These are phyloP conservation scores for Nomada goodeniana DNA, from an alignment of 2,888 invertebrate species.

Conservation along the genomic window DNA sequence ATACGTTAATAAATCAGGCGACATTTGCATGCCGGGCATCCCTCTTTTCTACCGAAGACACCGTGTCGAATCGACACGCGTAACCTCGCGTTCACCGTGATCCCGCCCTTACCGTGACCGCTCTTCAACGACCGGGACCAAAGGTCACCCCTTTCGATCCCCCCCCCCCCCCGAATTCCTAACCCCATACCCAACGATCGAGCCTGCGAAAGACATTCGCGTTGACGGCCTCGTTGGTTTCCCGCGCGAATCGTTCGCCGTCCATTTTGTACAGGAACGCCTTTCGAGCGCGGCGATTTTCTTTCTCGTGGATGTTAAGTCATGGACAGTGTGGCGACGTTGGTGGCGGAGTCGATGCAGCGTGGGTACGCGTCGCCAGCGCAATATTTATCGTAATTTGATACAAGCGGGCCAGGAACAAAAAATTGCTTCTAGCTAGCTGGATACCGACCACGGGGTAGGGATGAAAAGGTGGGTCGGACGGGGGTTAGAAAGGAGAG, in stretches of 20 bases:
- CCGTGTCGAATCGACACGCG: constrained; percentile 45
- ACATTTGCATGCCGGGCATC: constrained; percentile 31
- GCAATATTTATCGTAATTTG: constrained; percentile 83
- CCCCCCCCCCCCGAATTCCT: not conserved
- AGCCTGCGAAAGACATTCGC: constrained; percentile 39
- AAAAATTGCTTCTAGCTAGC: constrained; percentile 77
- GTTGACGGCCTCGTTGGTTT: constrained; percentile 25
- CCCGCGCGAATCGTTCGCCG: constrained; percentile 32
- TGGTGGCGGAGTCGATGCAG: constrained; percentile 27
- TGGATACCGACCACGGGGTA: constrained; percentile 48
- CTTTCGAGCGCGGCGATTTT: constrained; percentile 62
- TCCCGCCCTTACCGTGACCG: constrained; percentile 14
- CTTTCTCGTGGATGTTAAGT: constrained; percentile 64
- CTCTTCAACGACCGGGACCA: not conserved
- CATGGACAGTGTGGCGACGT: constrained; percentile 40
- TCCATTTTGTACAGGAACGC: constrained; percentile 67
- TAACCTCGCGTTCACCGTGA: not conserved
- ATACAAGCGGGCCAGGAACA: constrained; percentile 79
- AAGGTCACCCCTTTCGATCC: constrained; percentile 34
- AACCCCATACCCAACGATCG: not conserved
- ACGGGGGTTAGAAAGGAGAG: constrained; percentile 70
- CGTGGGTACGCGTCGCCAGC: constrained; percentile 75
- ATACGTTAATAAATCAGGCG: constrained; percentile 43
- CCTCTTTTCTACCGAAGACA: not conserved
- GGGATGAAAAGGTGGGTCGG: constrained; percentile 67